Conservation (phyloP, 2,113 vertebrate genomes). For the Microtus montanus region DNA sequence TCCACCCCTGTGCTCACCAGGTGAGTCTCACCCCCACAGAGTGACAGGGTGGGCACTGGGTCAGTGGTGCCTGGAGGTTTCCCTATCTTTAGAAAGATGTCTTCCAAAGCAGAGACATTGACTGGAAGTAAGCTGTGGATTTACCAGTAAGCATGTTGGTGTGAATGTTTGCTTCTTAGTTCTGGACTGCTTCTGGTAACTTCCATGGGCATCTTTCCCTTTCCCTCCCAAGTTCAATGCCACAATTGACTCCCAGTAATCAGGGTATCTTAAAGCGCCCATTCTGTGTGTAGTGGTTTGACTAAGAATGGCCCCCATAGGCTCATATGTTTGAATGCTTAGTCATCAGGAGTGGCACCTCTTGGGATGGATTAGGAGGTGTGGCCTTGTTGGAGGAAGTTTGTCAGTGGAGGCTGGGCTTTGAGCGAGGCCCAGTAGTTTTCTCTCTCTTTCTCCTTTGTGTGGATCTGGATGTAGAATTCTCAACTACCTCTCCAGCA, state of each 20-base stretch:
- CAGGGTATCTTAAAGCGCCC: not conserved
- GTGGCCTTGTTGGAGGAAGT: not conserved
- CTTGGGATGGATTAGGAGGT: not conserved
- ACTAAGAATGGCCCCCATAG: no score
- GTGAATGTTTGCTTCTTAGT: not conserved
- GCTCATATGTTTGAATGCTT: not conserved
- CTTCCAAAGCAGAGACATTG: not conserved
- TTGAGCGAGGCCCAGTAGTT: not conserved
- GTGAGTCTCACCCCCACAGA: not conserved
- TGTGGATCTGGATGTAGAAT: not conserved
- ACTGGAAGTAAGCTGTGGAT: not conserved
- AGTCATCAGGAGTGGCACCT: not conserved
- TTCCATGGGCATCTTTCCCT: not conserved
- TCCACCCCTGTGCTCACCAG: not conserved
- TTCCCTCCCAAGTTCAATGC: not conserved
- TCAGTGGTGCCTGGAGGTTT: not conserved
- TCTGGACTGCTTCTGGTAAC: slow-evolving; percentile 15
- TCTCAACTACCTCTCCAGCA: not conserved
- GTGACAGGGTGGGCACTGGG: not conserved
- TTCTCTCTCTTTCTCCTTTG: not conserved
- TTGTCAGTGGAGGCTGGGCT: not conserved
- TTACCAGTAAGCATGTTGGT: not conserved
- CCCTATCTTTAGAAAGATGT: not conserved
- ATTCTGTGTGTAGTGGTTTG: not conserved
- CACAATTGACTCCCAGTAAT: not conserved